Evolutionary conservation across 1,140 invertebrate genomes (phyloP).

Genomic region (Rhopalosiphum padi): DNA sequence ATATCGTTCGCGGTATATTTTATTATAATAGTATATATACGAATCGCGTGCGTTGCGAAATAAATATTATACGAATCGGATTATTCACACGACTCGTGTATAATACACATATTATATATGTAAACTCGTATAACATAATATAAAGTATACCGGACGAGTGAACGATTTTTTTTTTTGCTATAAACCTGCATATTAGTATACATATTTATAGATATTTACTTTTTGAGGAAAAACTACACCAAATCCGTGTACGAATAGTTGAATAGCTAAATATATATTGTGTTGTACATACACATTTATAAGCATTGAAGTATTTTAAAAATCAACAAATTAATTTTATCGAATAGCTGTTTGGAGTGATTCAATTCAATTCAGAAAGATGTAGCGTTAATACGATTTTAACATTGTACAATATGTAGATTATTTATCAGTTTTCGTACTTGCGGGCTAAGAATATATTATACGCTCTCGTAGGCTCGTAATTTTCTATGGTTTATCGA

Average conservation of each 20-base stretch:
- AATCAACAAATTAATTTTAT: not conserved
- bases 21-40: not conserved
- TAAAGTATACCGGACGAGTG: not conserved
- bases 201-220: not conserved
- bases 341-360: not conserved
- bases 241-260: not conserved
- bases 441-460: not conserved
- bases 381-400: not conserved
- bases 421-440: not conserved
- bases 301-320: not conserved
- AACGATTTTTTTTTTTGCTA: not conserved
- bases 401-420: not conserved
- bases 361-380: not conserved
- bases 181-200: not conserved
- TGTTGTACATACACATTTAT: not conserved
- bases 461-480: not conserved
- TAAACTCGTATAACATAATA: not conserved
- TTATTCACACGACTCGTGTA: not conserved
- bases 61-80: constrained; percentile 6
- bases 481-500: not conserved
- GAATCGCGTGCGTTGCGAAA: constrained; percentile 2
- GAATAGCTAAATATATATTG: not conserved
- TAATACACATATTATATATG: not conserved
- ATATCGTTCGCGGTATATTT: not conserved
- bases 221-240: not conserved